Evolutionary conservation across 2,113 vertebrate species (phyloP).

Genomic region (Lepus timidus): DNA sequence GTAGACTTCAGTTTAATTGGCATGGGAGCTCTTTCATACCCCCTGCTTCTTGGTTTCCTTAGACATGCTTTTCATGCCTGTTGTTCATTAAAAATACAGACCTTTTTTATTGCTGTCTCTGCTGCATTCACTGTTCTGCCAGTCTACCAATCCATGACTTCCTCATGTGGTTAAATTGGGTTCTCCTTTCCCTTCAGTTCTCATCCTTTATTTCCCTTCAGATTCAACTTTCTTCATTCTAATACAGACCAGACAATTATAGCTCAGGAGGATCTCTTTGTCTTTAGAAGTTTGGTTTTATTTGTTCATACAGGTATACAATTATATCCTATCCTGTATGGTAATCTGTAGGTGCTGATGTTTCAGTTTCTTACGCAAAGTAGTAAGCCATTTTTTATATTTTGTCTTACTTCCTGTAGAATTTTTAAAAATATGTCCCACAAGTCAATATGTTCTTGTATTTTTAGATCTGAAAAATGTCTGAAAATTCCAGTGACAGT

Average conservation of each 20-base stretch:
- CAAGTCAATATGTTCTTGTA: slow-evolving; percentile 66
- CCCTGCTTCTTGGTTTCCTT: background rate
- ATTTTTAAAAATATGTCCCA: background rate
- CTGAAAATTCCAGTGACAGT: slow-evolving; percentile 95
- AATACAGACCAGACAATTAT: background rate
- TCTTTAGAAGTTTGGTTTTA: background rate
- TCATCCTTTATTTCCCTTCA: slow-evolving; percentile 21
- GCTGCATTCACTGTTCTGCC: background rate
- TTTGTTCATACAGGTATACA: background rate
- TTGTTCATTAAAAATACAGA: background rate
- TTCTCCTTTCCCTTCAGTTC: background rate
- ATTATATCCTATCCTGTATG: background rate
- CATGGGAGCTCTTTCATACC: background rate
- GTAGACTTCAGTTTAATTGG: slow-evolving; percentile 13
- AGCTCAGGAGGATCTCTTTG: background rate
- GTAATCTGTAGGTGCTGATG: background rate
- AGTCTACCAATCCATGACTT: background rate
- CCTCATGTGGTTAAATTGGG: background rate
- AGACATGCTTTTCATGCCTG: background rate
- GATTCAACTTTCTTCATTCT: background rate
- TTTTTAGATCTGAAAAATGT: slow-evolving; percentile 92
- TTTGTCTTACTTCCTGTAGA: background rate
- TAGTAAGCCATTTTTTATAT: background rate
- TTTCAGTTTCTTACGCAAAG: slow-evolving; percentile 43
- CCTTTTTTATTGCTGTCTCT: background rate